A percentile compares a stretch with the other conserved stretches of the same genome.
These are phyloP conservation scores for Apostichopus parvimensis DNA, from an alignment of 35 echinoderm and acorn worm genomes.

Conservation along the genomic window DNA sequence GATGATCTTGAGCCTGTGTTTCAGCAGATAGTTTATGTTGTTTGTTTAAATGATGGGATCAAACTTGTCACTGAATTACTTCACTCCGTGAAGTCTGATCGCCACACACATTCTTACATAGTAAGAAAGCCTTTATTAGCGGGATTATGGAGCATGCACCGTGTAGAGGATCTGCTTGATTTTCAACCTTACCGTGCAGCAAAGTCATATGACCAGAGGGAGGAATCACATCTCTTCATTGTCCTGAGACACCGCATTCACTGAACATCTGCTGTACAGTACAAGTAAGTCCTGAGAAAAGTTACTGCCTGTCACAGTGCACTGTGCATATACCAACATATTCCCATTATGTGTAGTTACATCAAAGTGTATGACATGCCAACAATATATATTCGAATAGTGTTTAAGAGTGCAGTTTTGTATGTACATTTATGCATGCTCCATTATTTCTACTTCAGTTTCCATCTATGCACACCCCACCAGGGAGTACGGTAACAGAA, in stretches of 20 bases:
- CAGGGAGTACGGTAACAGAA: too few species aligned
- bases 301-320: too few species aligned
- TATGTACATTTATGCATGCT: too few species aligned
- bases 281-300: too few species aligned
- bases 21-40: constrained; percentile 24
- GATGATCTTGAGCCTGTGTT: not conserved
- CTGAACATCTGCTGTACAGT: too few species aligned
- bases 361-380: too few species aligned
- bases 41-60: constrained; percentile 46
- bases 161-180: constrained; percentile 61
- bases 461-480: too few species aligned
- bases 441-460: too few species aligned
- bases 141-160: not conserved
- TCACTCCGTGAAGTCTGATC: not conserved
- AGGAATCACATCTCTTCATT: constrained; percentile 24
- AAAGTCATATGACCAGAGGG: constrained; percentile 54
- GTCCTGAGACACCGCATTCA: constrained; percentile 36
- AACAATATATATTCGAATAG: too few species aligned
- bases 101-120: constrained; percentile 61
- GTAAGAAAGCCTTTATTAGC: constrained; percentile 11
- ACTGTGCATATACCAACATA: too few species aligned
- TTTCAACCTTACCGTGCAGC: constrained; percentile 55
- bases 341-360: too few species aligned
- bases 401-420: too few species aligned
- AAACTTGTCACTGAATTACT: constrained; percentile 48